These are phyloP conservation scores for Rallus limicola DNA, from an alignment of 2,113 vertebrate genomes.

Conservation along the genomic window DNA sequence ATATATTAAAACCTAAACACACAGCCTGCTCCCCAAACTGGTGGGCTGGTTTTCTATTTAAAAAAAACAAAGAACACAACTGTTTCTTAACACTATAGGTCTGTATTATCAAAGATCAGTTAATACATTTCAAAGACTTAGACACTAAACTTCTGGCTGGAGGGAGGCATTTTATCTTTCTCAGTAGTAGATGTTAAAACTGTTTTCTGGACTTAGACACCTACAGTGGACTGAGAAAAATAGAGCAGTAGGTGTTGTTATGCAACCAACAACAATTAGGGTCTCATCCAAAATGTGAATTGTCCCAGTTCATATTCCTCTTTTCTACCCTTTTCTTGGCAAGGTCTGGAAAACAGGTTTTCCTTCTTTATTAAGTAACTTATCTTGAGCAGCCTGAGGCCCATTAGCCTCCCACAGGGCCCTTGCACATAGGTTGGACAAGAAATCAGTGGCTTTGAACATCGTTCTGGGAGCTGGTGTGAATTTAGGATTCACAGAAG, in stretches of 20 bases:
- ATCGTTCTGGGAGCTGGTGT: background rate
- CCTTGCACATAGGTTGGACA: background rate
- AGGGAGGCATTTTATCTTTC: background rate
- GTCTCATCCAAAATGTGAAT: background rate
- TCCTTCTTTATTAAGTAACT: background rate
- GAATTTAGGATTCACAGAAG: background rate
- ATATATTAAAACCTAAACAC: too few species aligned
- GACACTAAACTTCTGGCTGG: background rate
- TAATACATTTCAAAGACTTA: background rate
- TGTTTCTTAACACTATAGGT: background rate
- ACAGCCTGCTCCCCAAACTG: too few species aligned
- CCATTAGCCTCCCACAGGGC: rapidly evolving
- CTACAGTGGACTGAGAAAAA: background rate
- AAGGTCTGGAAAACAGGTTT: background rate
- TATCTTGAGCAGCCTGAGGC: rapidly evolving
- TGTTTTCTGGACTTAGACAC: background rate
- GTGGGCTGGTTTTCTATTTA: background rate
- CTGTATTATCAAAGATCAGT: background rate
- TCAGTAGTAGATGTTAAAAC: background rate
- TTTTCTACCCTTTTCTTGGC: background rate
- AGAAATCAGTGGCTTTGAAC: background rate
- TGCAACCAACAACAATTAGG: background rate
- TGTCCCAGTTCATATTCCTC: background rate
- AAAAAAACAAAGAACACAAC: background rate
- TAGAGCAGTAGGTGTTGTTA: rapidly evolving